Percentiles rank a stretch among this genome's conserved stretches.
Conservation (phyloP, 2,797 vertebrate species). For the Luscinia megarhynchos region DNA sequence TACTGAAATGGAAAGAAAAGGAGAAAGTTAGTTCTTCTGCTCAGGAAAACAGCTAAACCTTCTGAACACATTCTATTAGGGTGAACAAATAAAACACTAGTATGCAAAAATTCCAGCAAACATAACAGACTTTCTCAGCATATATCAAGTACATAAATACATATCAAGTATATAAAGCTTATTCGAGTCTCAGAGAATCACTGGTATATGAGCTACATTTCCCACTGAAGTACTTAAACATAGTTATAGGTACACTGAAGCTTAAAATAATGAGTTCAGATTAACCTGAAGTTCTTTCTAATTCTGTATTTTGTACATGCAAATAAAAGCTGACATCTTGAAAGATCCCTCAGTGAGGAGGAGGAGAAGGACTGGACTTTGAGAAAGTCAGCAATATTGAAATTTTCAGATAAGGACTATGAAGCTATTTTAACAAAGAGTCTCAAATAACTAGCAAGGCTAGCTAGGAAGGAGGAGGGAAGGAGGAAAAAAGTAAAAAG, state of each 20-base stretch:
- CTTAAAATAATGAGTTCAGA: not conserved
- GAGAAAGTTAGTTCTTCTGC: not conserved
- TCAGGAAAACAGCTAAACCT: not conserved
- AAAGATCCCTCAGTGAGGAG: not conserved
- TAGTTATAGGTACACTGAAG: not conserved
- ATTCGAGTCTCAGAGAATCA: not conserved
- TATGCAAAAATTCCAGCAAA: not conserved
- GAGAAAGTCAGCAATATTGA: not conserved
- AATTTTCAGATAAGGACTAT: not conserved
- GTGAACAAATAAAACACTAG: not conserved
- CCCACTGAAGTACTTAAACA: not conserved
- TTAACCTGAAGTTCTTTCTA: not conserved
- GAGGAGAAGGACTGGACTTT: not conserved
- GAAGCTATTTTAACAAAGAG: not conserved
- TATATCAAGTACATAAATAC: not conserved
- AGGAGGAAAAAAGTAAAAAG: not conserved
- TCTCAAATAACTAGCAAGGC: not conserved
- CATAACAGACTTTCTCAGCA: not conserved
- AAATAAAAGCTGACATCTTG: not conserved
- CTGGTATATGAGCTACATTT: not conserved
- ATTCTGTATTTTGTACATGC: not conserved
- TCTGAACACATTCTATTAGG: not conserved
- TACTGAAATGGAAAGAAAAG: constrained; percentile 64
- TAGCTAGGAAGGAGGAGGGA: not conserved
- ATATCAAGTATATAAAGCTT: not conserved